Evolutionary conservation across 2,888 invertebrate genomes (phyloP).

Genomic region (Cremastobaeus sp.): DNA sequence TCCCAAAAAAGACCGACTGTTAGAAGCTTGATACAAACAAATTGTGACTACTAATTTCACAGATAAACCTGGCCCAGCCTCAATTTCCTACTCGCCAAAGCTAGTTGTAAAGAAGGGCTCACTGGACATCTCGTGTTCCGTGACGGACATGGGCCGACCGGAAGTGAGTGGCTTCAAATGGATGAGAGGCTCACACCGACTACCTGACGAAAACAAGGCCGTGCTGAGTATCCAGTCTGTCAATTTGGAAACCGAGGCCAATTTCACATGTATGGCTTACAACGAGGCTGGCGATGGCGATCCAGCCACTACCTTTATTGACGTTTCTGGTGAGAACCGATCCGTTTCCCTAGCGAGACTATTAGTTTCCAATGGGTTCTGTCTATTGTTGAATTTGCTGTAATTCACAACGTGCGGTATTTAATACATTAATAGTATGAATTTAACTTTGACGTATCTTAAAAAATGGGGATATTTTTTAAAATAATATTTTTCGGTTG

Average conservation of each 20-base stretch:
- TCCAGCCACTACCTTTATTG: slow-evolving; percentile 83
- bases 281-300: slow-evolving; percentile 91
- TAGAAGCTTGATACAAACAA: neutral
- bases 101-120: slow-evolving; percentile 90
- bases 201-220: slow-evolving; percentile 86
- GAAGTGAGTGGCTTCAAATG: slow-evolving; percentile 87
- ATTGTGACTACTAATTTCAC: slow-evolving; percentile 44
- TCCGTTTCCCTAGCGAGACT: slow-evolving; percentile 32
- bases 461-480: too few relatives aligned
- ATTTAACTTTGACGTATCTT: too few relatives aligned
- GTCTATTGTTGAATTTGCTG: slow-evolving; percentile 22
- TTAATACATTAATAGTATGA: too few relatives aligned
- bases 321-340: slow-evolving; percentile 82
- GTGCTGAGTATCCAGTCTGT: slow-evolving; percentile 91
- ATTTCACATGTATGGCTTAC: slow-evolving; percentile 92
- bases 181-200: slow-evolving; percentile 87
- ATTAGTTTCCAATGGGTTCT: slow-evolving; percentile 35
- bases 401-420: slow-evolving; percentile 19
- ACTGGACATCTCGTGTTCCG: slow-evolving; percentile 89
- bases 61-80: slow-evolving; percentile 93
- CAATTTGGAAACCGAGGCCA: slow-evolving; percentile 90
- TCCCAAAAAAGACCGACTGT: slow-evolving; percentile 3
- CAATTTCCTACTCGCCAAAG: slow-evolving; percentile 85
- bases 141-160: slow-evolving; percentile 91
- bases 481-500: too few relatives aligned